Percentiles rank a stretch among this genome's conserved stretches.
Evolutionary conservation across 2,888 invertebrate genomes (phyloP).

Genomic region (Fragum fragum): DNA sequence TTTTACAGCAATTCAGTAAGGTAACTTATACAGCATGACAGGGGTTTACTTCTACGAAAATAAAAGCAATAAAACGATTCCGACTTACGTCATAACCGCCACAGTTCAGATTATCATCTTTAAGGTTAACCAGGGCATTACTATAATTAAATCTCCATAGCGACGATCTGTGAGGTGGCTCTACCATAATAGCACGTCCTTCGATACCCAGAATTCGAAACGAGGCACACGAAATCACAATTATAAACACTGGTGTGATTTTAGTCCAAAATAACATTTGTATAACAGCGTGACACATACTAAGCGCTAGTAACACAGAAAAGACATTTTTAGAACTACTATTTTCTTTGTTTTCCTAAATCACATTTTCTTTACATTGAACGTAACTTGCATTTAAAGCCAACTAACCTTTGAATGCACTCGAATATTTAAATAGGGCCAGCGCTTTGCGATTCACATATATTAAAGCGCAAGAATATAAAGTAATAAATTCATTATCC

Average conservation of each 20-base stretch:
- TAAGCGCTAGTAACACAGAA: not conserved
- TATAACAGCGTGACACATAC: not conserved
- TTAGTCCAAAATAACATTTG: not conserved
- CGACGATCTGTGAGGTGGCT: constrained; percentile 96
- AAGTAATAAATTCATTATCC: not conserved
- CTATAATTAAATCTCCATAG: constrained; percentile 97
- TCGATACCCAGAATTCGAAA: constrained; percentile 2
- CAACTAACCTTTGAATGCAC: too few species aligned
- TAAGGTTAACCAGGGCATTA: constrained; percentile 96
- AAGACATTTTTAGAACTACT: too few species aligned
- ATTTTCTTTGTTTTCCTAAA: too few species aligned
- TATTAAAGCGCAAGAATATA: not conserved
- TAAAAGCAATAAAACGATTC: not conserved
- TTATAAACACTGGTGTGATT: not conserved
- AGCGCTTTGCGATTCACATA: not conserved
- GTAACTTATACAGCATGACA: too few species aligned
- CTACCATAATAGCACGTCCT: constrained; percentile 90
- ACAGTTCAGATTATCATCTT: constrained; percentile 97
- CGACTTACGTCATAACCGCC: constrained; percentile 92
- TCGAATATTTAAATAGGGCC: not conserved
- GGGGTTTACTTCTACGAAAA: too few species aligned
- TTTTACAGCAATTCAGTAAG: too few species aligned
- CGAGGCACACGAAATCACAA: not conserved
- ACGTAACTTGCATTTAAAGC: too few species aligned
- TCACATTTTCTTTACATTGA: too few species aligned